Evolutionary conservation across 2,888 invertebrate genomes (phyloP).

Genomic region (Ectemnius lituratus): DNA sequence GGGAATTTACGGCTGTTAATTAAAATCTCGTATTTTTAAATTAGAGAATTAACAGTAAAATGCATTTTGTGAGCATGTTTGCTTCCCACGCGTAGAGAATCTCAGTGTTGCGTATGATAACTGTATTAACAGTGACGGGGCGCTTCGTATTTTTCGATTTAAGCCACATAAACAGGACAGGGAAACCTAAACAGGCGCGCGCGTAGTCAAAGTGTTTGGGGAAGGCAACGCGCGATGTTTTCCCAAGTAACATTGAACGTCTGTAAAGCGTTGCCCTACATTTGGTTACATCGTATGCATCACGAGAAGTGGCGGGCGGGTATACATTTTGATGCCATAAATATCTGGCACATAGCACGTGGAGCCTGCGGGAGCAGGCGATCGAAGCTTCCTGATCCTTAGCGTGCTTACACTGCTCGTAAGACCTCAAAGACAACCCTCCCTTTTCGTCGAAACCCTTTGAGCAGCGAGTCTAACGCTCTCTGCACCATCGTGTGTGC

Average conservation of each 20-base stretch:
- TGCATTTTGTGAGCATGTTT: no score
- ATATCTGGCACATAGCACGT: conserved; percentile 23
- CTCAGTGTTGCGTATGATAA: no score
- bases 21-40: no score
- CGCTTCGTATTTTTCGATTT: conserved; percentile 69
- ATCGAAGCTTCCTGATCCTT: conserved; percentile 15
- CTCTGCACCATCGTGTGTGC: no score
- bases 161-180: conserved; percentile 65
- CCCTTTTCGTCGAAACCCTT: neutral
- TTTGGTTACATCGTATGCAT: conserved; percentile 27
- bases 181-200: conserved; percentile 57
- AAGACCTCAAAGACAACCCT: neutral
- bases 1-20: no score
- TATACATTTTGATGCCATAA: conserved; percentile 22
- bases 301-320: conserved; percentile 11
- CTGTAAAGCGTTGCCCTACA: conserved; percentile 52
- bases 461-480: conserved; percentile 8
- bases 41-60: no score
- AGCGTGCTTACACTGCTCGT: no score
- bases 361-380: neutral
- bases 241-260: conserved; percentile 63
- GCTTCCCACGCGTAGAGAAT: no score
- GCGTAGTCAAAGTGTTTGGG: conserved; percentile 49
- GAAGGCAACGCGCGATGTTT: conserved; percentile 58
- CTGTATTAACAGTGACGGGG: conserved; percentile 1